Evolutionary conservation across 1,140 invertebrate genomes (phyloP).

Genomic region (Nixonia krombeini): DNA sequence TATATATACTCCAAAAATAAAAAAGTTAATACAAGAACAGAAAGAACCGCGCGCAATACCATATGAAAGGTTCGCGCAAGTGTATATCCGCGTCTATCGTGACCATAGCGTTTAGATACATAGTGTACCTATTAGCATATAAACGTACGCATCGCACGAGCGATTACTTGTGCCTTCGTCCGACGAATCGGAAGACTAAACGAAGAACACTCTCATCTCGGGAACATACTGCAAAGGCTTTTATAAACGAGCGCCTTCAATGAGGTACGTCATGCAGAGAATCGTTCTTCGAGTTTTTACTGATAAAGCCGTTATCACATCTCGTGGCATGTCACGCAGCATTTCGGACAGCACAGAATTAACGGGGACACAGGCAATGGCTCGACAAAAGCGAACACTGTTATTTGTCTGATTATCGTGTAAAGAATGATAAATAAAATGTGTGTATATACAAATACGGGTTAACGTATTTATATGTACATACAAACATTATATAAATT

Average conservation of each 20-base stretch:
- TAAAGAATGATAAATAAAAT: conserved; percentile 62
- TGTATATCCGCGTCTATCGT: conserved; percentile 50
- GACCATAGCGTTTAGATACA: conserved; percentile 52
- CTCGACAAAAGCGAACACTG: conserved; percentile 51
- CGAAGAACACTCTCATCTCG: not conserved
- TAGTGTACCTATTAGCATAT: conserved; percentile 46
- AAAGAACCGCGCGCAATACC: conserved; percentile 9
- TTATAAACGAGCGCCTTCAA: not conserved
- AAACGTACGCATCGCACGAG: conserved; percentile 29
- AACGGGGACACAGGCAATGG: conserved; percentile 45
- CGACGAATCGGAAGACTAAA: not conserved
- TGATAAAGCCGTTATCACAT: not conserved
- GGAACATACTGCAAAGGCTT: not conserved
- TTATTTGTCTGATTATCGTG: conserved; percentile 67
- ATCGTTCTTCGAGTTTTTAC: not conserved
- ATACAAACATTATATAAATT: conserved; percentile 31
- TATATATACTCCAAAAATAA: conserved; percentile 29
- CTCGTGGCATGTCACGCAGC: conserved; percentile 4
- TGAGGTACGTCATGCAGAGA: not conserved
- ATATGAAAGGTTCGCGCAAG: conserved; percentile 12
- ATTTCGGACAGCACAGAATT: no score
- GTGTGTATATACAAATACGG: conserved; percentile 34
- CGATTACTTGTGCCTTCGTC: conserved; percentile 43
- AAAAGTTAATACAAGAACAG: conserved; percentile 5
- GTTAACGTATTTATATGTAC: conserved; percentile 50